Base-by-base conservation (phyloP, 2,888 invertebrate species). In the Pinctada fucata region DNA sequence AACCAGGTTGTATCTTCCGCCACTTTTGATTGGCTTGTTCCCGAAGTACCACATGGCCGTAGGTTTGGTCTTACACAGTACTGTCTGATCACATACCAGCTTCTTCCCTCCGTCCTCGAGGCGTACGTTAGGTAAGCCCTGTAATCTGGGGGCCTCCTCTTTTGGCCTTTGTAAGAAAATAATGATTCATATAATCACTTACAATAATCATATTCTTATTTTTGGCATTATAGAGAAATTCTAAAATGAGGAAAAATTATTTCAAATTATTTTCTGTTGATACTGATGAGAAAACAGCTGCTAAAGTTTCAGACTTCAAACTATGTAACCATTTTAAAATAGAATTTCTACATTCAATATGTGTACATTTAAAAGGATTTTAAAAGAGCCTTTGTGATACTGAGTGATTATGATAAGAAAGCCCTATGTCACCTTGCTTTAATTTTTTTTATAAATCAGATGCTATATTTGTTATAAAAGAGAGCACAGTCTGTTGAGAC, bases 121-220 rank as follows among this genome's bases (percentile, higher is more conserved):
- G 92, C 96, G 97, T 89, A 97, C 96, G 88, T 97, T 96, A 76
- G 98, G 98, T 92, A 96, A 97, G 92, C 97, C 97, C 76, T 86
- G 80, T 3, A 88, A 73, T 45, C 79, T 72, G 45, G 87, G 87
- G 16, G 83, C 69, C 13, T 67, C 71, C 16, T 80, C 80, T n/a
- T 77, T 77, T 8, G 77, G 52, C 31, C 80, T 80, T 31, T 31
- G 31, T 31, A 31, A 31, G 31, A 51, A 72, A 72, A 74, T 63
- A 66, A 45, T 72, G 5, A 31, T 31, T 31, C 31, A 31, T 31
- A 31, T 31, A 31, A 31, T 31, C 31, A 31, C 31, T 31, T 31
- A 31, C 31, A 31, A 31, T 31, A 31, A 31, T 31, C 31, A 31
- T 31, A 31, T 0, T 31, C 31, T 31, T 31, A 31, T 31, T 31